These are phyloP conservation scores for Apotomis betuletana DNA, from an alignment of 2,888 invertebrate genomes.

Conservation along the genomic window DNA sequence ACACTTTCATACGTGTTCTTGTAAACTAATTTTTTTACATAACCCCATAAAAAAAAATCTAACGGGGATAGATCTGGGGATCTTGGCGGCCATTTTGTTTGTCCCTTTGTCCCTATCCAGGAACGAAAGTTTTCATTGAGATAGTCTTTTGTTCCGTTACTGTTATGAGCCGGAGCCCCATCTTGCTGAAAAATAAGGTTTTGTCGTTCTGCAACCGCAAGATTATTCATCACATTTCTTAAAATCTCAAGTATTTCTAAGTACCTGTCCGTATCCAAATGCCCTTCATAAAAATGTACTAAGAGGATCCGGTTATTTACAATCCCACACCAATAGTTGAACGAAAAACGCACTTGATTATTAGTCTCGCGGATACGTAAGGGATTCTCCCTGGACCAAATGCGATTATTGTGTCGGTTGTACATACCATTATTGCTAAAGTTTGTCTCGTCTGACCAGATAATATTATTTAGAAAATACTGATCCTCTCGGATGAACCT, in stretches of 20 bases:
- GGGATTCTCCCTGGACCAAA: conserved; percentile 37
- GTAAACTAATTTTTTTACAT: not conserved
- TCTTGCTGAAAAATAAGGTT: conserved; percentile 4
- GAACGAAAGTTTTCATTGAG: conserved; percentile 35
- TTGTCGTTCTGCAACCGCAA: conserved; percentile 17
- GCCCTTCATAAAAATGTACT: conserved; percentile 25
- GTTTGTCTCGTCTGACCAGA: no score
- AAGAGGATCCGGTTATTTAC: not conserved
- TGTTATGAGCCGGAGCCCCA: conserved; percentile 6
- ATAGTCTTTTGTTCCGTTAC: conserved; percentile 35
- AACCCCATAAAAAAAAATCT: not conserved
- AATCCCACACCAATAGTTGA: conserved; percentile 34
- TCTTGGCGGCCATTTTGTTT: conserved; percentile 26
- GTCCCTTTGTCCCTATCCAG: conserved; percentile 34
- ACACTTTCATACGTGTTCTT: not conserved
- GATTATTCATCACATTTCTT: conserved; percentile 24
- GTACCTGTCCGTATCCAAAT: conserved; percentile 30
- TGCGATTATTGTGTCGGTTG: conserved; percentile 36
- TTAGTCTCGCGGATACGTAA: conserved; percentile 38
- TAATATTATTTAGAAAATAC: no score
- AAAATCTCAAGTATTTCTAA: conserved; percentile 34
- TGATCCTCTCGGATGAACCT: conserved; percentile 33
- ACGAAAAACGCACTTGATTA: conserved; percentile 31
- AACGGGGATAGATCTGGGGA: conserved; percentile 15
- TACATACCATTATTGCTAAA: conserved; percentile 33